Evolutionary conservation across 2,888 invertebrate species (phyloP).

Genomic region (Ormyrus nitidulus): DNA sequence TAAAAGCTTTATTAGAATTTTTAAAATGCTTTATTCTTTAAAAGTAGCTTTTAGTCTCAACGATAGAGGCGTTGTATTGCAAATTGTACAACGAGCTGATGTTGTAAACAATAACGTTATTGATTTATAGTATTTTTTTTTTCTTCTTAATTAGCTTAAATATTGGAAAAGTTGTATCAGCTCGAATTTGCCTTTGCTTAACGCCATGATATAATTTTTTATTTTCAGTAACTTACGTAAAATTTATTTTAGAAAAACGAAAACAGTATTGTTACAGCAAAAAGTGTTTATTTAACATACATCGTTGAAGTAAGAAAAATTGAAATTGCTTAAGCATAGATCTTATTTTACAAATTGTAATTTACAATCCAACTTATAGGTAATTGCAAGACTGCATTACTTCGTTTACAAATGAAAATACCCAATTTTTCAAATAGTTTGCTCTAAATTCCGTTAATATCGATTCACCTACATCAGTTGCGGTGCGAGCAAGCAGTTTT

Average conservation of each 20-base stretch:
- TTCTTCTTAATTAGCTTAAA: slow-evolving; percentile 25
- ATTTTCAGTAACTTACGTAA: slow-evolving; percentile 9
- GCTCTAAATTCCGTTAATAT: too few species aligned
- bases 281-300: too few species aligned
- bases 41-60: slow-evolving; percentile 17
- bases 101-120: slow-evolving; percentile 34
- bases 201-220: slow-evolving; percentile 36
- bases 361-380: too few species aligned
- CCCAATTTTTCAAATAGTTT: too few species aligned
- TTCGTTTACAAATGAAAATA: too few species aligned
- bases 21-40: slow-evolving; percentile 29
- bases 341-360: too few species aligned
- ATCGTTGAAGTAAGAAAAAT: too few species aligned
- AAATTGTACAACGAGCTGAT: slow-evolving; percentile 9
- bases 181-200: slow-evolving; percentile 24
- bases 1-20: slow-evolving; percentile 8
- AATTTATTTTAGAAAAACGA: slow-evolving; percentile 2
- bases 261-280: not conserved
- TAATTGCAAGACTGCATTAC: too few species aligned
- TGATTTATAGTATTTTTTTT: slow-evolving; percentile 3
- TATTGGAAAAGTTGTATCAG: slow-evolving; percentile 33
- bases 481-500: too few species aligned
- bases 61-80: slow-evolving; percentile 24
- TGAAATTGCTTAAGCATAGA: too few species aligned
- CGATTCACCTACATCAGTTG: too few species aligned